Conservation (phyloP, 2,113 vertebrate species). For the Apodemus speciosus region DNA sequence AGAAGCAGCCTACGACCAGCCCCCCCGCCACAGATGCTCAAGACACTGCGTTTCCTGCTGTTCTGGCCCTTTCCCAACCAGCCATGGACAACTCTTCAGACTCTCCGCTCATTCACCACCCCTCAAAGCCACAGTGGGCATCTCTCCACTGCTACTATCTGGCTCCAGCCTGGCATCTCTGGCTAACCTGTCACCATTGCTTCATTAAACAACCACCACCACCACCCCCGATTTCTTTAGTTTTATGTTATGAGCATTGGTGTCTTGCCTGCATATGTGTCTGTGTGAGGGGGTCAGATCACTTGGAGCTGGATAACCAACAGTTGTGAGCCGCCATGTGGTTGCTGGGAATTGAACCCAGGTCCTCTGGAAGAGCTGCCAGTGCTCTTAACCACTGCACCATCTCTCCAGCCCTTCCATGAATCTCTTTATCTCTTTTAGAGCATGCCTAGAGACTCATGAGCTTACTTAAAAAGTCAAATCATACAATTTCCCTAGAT, state of each 20-base stretch:
- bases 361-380: too few species aligned
- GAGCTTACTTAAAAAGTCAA: background rate
- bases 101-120: fast-evolving
- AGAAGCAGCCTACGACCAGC: fast-evolving
- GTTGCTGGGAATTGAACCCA: too few species aligned
- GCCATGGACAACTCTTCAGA: background rate
- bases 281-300: background rate
- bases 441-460: too few species aligned
- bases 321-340: too few species aligned
- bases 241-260: background rate
- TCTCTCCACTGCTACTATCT: background rate
- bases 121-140: fast-evolving
- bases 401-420: too few species aligned
- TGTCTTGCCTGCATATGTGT: background rate
- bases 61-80: background rate
- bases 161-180: background rate
- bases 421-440: background rate
- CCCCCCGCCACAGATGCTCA: fast-evolving
- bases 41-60: too few species aligned
- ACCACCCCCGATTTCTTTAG: background rate
- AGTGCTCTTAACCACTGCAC: too few species aligned
- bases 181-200: background rate
- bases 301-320: too few species aligned
- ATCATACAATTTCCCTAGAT: background rate
- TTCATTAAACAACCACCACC: too few species aligned